Evolutionary conservation across 2,888 invertebrate genomes (phyloP), one percentile per base, ranked within the genome.

Genomic region (Eumacrocentrus americanus): DNA sequence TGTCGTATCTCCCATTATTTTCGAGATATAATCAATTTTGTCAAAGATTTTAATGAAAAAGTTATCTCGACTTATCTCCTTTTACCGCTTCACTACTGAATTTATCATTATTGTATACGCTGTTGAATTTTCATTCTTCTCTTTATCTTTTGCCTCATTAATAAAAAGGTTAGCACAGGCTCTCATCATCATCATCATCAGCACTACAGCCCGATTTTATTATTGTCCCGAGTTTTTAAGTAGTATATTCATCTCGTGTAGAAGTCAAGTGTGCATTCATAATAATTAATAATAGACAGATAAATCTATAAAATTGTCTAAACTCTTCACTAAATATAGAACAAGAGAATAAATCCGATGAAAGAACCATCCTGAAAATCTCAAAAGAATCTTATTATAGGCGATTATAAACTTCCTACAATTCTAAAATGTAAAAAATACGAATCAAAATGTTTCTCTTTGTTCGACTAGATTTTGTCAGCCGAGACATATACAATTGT

Each of bases 201-300:
- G n/a, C n/a, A n/a, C n/a, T n/a, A n/a, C n/a, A n/a, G n/a, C n/a
- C n/a, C 18, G 42, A 55, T 55, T 12, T 18, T 47, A 22, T 55
- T 55, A 55, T 55, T 55, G 55, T 55, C 55, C 55, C 46, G 14
- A 55, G 22, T 34, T 47, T 47, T 47, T 23, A 44, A 34, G n/a
- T 34, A 44, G 35, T 47, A 14, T 37, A 46, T 14, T 35, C 34
- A 20, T 35, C 29, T 25, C 35, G n/a, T 40, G 18, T 54, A 44
- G 4, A 9, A 29, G 29, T 6, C 29, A 4, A 29, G 9, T 6
- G 29, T 29, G 29, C 9, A 29, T 29, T 4, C 29, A 29, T 29
- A 4, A 29, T 29, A 29, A 4, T 6, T 29, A 29, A 29, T n/a
- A 29, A 29, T 29, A 6, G 4, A 4, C 29, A 29, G 29, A 29